Evolutionary conservation across 2,113 vertebrate genomes (phyloP), one percentile per base, ranked within the genome.

Genomic region (Melierax canorus): DNA sequence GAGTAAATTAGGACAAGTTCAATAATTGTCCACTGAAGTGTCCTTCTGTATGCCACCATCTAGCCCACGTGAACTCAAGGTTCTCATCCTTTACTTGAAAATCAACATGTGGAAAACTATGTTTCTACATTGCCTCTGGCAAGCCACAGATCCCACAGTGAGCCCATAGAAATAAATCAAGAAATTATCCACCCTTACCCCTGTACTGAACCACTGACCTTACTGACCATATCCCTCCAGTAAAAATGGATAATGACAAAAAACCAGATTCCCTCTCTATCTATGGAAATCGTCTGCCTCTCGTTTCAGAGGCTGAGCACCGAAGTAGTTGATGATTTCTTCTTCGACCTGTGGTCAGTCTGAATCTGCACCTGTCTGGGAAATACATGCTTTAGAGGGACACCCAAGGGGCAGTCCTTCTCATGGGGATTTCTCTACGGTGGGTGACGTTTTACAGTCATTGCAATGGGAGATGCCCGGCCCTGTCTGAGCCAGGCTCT

Each of bases 401-500:
- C 14, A 74, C 18, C 4, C 6, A 15, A 6, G 21, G 34, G 41
- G 71, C 4, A 1, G 7, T 66, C 27, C 11, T 50, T 56, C 27
- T 51, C 19, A 36, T 41, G 15, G n/a, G 19, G 36, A 67, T 58
- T 53, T 67, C 24, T 45, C 27, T 41, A 17, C 2, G 1, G 16
- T 21, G 20, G 5, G 10, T 69, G 34, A 29, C 0, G 1, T 34
- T 84, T 80, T 53, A 41, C 2, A 0, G n/a, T 17, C 0, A 0
- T 27, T 88, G 18, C 36, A 64, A 11, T 14, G 13, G 50, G 41
- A 88, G 38, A n/a, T 29, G 32, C 15, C 23, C 0, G 0, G 21
- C 51, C 34, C 46, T 59, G 16, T 23, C 53, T 27, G 8, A 86
- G 43, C 15, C 27, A 60, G 39, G 14, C 20, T 56, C 15, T 56